Evolutionary conservation across 2,113 vertebrate genomes (phyloP), one percentile per base, ranked within the genome.

Genomic region (Alosa alosa): DNA sequence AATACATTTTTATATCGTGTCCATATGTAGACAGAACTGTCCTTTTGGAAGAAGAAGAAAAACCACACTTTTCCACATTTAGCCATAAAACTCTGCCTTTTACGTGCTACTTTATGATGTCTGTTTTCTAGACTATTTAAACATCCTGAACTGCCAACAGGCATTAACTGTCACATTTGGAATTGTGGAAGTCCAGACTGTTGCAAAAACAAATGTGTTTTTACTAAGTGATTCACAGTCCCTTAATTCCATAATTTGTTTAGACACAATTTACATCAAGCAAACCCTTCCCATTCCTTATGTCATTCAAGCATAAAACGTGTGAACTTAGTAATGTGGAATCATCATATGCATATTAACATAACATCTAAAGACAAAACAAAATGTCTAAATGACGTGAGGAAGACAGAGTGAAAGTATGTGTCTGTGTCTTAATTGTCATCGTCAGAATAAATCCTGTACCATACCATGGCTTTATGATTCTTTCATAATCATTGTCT

Each of bases 1-100:
- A 92, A 87, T 83, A 88, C 46, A 84, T 78, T 86, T 85, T 81
- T 45, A 87, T 86, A 84, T 20, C 52, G 50, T 72, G 20, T 45
- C 82, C 55, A 88, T 17, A 31, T 90, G 89, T 84, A 90, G 81
- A 86, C 85, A 47, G 55, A 41, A 0, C 25, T 36, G 39, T 78
- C 72, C 10, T 39, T 78, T 78, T 78, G 31, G 64, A 5, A 72
- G 7, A 72, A 72, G 7, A 72, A 31, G 13, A 78, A 78, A 78
- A 78, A 36, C 4, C 72, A 78, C 64, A 72, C 64, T 72, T 72
- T 36, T 72, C 15, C 72, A 78, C 72, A 78, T 78, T 78, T 78
- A 4, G 31, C 13, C 25, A 78, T 18, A 39, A 15, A 36, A 49
- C 47, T 49, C 36, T 78, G 31, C 11, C 0, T 78, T 78, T 78